phyloP scores from a whole-genome alignment of 2,888 invertebrate species.

The Heteropelma amictum region DNA sequence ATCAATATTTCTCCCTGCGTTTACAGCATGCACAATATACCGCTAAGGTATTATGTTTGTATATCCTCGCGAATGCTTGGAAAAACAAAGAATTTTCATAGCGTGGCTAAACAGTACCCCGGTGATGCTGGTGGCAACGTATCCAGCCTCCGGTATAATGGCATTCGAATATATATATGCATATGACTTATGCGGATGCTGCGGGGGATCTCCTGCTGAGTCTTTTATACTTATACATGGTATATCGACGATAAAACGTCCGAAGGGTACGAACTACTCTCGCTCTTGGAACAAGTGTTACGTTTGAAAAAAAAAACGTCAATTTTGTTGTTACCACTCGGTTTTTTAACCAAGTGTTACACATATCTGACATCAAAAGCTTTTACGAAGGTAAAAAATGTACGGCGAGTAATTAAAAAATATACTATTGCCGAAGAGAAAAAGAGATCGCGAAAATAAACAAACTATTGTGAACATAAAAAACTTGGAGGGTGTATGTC shows the following conservation, averaged over 20 bases:
- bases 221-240: background rate
- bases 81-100: too few relatives aligned
- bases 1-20: conserved; percentile 43
- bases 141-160: conserved; percentile 3
- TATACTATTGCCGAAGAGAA: too few relatives aligned
- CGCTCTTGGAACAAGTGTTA: conserved; percentile 27
- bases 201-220: conserved; percentile 40
- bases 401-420: too few relatives aligned
- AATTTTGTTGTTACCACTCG: too few relatives aligned
- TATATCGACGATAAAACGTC: conserved; percentile 11
- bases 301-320: background rate
- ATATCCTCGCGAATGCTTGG: too few relatives aligned
- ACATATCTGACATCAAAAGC: too few relatives aligned
- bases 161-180: background rate
- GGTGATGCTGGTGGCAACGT: conserved; percentile 8
- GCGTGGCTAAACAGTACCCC: conserved; percentile 27
- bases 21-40: conserved; percentile 8
- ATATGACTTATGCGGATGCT: conserved; percentile 7
- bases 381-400: too few relatives aligned
- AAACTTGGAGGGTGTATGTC: too few relatives aligned
- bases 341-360: too few relatives aligned
- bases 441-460: too few relatives aligned
- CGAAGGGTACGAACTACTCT: conserved; percentile 28
- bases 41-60: too few relatives aligned
- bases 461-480: too few relatives aligned